These are phyloP conservation scores for Corapipo altera DNA, from an alignment of 2,113 vertebrate genomes.

Conservation along the genomic window DNA sequence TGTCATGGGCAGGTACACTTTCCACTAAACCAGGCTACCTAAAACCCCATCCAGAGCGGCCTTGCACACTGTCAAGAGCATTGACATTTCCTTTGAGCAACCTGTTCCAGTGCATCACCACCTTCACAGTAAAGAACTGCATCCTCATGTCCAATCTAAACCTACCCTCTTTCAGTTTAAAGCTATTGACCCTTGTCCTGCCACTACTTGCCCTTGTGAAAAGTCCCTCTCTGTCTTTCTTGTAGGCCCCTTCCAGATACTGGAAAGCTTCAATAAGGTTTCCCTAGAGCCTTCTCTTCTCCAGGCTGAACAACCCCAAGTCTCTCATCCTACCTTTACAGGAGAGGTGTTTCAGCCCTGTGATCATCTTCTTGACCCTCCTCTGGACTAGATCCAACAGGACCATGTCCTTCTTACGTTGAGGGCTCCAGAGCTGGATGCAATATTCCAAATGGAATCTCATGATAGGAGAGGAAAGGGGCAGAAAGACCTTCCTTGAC, in stretches of 20 bases:
- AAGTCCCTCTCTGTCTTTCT: neutral
- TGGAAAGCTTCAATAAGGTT: neutral
- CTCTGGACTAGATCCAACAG: neutral
- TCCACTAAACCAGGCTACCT: neutral
- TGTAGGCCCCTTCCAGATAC: neutral
- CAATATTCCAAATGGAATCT: neutral
- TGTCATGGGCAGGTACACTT: neutral
- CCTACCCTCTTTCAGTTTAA: neutral
- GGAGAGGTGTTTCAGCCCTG: neutral
- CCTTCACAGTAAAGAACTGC: neutral
- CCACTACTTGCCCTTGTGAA: neutral
- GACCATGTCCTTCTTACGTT: neutral
- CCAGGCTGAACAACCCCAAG: neutral
- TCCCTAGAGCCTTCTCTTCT: neutral
- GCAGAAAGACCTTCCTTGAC: neutral
- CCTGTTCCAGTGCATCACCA: neutral
- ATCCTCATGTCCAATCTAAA: neutral
- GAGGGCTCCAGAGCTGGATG: neutral
- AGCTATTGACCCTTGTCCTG: neutral
- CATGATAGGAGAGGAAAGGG: rapidly evolving
- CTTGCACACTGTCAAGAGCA: neutral
- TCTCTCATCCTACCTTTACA: neutral
- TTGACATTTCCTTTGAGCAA: neutral
- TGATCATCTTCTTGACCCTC: neutral
- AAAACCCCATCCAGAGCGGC: neutral